Base-by-base conservation (phyloP, 2,113 vertebrate genomes). In the Proterorhinus semilunaris region DNA sequence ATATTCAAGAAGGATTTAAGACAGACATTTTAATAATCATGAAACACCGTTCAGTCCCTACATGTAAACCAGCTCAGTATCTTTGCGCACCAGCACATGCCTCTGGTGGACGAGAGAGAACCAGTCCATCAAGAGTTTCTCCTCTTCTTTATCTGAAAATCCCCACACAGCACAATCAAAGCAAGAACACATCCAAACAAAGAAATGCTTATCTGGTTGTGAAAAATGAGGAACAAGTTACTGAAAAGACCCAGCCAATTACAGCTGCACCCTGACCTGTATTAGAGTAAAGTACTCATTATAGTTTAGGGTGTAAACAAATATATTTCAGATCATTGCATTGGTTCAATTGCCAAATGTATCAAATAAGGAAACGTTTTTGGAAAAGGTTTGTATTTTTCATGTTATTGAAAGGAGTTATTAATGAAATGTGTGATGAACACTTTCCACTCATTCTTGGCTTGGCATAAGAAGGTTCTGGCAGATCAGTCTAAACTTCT, bases 81-180 rank as follows among this genome's bases (percentile, higher is more conserved):
- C 95, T 0, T 92, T 91, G 54, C 94, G 90, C 74, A 95, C 91
- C 75, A 98, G 89, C 82, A 90, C 75, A 44, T 96, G 95, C 69
- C 95, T 96, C 88, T 98, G 93, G 0, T 96, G 95, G 83, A 96
- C 90, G 4, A 99, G 93, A 76, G 80, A 91, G 82, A 98, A 96
- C 97, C 96, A 99, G 71, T 95, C 94, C 45, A 93, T 93, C 55
- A 98, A 88, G 83, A 97, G 86, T 63, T 87, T 81, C 1, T 97
- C 95, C 71, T 96, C 94, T 0, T 91, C 91, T 78, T 87, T 84
- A 64, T 93, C 96, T 98, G 87, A 59, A 86, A 89, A 51, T 7
- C 27, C 54, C 49, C 44, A 17, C 47, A 81, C 86, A 7, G 8
- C 42, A 7, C 64, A 7, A 54, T 21, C 16, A 5, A 12, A 48